phyloP scores from a whole-genome alignment of 2,113 vertebrate species.

The Gymnocephalus cernua region DNA sequence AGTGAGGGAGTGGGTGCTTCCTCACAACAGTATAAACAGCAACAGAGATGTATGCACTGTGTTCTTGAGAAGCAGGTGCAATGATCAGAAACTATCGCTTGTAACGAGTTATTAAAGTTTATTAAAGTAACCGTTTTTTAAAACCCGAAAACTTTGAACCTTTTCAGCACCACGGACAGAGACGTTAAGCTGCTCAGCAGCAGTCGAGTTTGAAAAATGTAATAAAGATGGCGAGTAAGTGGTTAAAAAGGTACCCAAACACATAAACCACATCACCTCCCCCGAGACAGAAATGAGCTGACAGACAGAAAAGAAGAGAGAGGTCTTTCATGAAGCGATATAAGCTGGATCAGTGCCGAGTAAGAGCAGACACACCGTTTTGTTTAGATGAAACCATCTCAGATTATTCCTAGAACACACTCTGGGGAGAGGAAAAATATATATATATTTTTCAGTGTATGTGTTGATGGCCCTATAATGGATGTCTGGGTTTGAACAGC shows the following conservation, averaged over 20 bases:
- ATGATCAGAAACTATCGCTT: no score
- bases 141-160: no score
- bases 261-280: neutral
- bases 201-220: neutral
- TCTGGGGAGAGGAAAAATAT: constrained; percentile 4
- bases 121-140: no score
- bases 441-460: neutral
- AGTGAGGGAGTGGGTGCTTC: no score
- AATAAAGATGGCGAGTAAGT: neutral
- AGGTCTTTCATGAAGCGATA: constrained; percentile 1
- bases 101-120: no score
- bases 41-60: neutral
- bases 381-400: neutral
- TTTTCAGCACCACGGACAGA: constrained; percentile 35
- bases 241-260: neutral
- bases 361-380: neutral
- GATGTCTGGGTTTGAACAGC: neutral
- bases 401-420: neutral
- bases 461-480: constrained; percentile 15
- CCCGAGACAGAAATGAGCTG: neutral
- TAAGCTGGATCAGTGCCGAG: constrained; percentile 12
- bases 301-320: constrained; percentile 1
- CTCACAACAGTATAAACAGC: neutral
- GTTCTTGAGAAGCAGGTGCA: neutral
- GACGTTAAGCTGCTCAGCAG: neutral